These are phyloP conservation scores for Hipposideros armiger DNA, from an alignment of 2,113 vertebrate genomes.

Conservation along the genomic window DNA sequence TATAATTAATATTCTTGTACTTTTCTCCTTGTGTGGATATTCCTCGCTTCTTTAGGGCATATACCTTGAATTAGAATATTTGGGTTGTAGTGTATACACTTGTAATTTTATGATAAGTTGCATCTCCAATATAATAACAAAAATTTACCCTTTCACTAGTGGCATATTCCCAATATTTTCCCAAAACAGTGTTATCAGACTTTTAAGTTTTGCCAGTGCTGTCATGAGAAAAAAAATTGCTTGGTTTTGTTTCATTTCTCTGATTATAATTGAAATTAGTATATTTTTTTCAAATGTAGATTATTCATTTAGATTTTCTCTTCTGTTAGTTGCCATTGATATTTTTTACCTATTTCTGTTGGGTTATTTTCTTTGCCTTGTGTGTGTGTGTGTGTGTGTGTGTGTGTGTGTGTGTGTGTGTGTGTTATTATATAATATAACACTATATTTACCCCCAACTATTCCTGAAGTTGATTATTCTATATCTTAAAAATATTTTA, in stretches of 20 bases:
- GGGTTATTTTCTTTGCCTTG: background rate
- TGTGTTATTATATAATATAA: background rate
- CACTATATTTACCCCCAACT: background rate
- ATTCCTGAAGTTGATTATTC: background rate
- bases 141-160: background rate
- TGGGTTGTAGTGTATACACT: background rate
- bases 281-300: background rate
- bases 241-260: background rate
- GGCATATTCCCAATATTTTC: background rate
- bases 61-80: background rate
- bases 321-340: background rate
- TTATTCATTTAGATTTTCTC: background rate
- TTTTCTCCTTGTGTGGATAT: background rate
- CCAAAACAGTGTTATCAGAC: background rate
- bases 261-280: background rate
- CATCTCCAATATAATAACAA: background rate
- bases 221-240: background rate
- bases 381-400: background rate
- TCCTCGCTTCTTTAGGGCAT: background rate
- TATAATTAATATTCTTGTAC: background rate
- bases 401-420: background rate
- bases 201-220: background rate
- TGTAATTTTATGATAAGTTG: background rate
- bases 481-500: background rate
- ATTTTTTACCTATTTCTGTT: background rate